A percentile compares a stretch with the other conserved stretches of the same genome.
Conservation (phyloP, 2,888 invertebrate genomes). For the Cephus rjabovi region DNA sequence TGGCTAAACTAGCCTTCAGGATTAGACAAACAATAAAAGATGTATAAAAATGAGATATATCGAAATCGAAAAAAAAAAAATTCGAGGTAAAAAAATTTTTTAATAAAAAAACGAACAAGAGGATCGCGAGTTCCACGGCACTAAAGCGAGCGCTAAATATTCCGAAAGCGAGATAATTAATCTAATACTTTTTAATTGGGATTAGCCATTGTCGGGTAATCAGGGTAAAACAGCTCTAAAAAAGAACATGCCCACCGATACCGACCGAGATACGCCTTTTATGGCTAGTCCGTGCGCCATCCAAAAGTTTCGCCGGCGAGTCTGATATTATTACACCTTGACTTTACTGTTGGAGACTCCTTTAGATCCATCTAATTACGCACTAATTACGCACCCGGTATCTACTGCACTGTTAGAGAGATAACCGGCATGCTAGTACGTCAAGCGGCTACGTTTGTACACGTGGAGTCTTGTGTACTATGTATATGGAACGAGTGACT, state of each 20-base stretch:
- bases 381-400: neutral
- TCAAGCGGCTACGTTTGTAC: neutral
- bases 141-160: slow-evolving; percentile 1
- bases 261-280: slow-evolving; percentile 19
- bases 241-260: slow-evolving; percentile 23
- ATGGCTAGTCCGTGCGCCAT: slow-evolving; percentile 19
- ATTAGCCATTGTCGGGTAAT: slow-evolving; percentile 35
- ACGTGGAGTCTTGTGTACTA: neutral
- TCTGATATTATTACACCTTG: neutral
- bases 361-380: neutral
- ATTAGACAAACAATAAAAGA: neutral
- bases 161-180: slow-evolving; percentile 12
- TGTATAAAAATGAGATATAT: neutral
- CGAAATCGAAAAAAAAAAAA: neutral
- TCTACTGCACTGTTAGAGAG: neutral
- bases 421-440: neutral
- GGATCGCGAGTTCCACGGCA: neutral
- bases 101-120: neutral
- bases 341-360: neutral
- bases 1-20: neutral
- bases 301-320: neutral
- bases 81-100: no score
- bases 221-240: slow-evolving; percentile 40
- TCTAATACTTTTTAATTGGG: slow-evolving; percentile 29
- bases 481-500: neutral